Evolutionary conservation across 2,797 vertebrate genomes (phyloP).

Genomic region (Euthynnus affinis): DNA sequence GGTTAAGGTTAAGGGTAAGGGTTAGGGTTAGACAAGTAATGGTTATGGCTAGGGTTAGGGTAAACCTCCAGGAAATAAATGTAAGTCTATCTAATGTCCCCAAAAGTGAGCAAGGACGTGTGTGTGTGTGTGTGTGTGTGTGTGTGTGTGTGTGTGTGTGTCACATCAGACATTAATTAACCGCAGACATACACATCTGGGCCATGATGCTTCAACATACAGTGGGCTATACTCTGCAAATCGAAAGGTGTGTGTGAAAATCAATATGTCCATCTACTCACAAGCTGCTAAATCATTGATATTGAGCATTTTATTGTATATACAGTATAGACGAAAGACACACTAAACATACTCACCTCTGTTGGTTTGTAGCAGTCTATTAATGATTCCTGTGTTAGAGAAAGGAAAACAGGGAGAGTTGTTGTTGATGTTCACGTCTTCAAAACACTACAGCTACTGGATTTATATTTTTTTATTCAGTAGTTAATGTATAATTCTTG

Average conservation of each 20-base stretch:
- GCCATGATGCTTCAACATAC: conserved; percentile 18
- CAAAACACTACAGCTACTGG: neutral
- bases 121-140: conserved; percentile 6
- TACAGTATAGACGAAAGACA: neutral
- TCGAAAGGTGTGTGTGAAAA: neutral
- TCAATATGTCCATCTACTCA: conserved; percentile 34
- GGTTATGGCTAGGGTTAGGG: too few relatives aligned
- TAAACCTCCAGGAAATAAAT: too few relatives aligned
- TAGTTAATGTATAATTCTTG: neutral
- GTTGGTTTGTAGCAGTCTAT: conserved; percentile 97
- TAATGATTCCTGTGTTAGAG: conserved; percentile 86
- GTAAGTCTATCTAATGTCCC: too few relatives aligned
- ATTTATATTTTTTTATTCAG: neutral
- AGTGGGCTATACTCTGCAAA: neutral
- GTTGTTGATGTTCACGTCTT: neutral
- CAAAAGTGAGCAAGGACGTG: too few relatives aligned
- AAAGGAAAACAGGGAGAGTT: neutral
- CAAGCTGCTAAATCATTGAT: neutral
- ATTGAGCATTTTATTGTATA: conserved; percentile 8
- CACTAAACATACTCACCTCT: conserved; percentile 87
- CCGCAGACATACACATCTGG: conserved; percentile 22
- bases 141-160: conserved; percentile 8
- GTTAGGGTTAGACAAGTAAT: too few relatives aligned
- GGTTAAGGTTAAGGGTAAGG: too few relatives aligned
- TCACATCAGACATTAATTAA: conserved; percentile 27